A percentile compares a stretch with the other conserved stretches of the same genome.
Evolutionary conservation across 2,797 vertebrate genomes (phyloP).

Genomic region (Anniella stebbinsi): DNA sequence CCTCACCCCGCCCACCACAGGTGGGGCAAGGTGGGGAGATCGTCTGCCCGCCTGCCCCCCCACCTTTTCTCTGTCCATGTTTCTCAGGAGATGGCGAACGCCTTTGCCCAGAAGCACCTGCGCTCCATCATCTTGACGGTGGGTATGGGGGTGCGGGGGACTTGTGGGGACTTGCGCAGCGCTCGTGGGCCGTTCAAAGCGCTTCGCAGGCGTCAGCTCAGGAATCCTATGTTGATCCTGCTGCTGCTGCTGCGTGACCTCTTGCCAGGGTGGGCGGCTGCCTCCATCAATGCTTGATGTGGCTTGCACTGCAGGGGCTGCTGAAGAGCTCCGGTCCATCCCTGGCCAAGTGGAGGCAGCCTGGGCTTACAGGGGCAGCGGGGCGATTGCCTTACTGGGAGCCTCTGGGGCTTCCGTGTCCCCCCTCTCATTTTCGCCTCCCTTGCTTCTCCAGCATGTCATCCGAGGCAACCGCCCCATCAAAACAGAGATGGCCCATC

Average conservation of each 20-base stretch:
- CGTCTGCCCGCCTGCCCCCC: too few species aligned
- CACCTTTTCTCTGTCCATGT: conserved; percentile 19
- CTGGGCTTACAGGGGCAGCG: neutral
- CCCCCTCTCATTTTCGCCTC: neutral
- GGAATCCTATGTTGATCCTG: neutral
- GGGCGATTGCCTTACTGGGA: conserved; percentile 5
- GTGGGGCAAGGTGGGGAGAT: neutral
- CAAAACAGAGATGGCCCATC: conserved; percentile 99
- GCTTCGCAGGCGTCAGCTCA: neutral
- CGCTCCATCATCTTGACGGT: conserved; percentile 80
- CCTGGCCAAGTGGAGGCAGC: neutral
- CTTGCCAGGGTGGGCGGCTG: too few species aligned
- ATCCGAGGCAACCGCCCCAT: conserved; percentile 97
- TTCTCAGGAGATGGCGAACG: conserved; percentile 94
- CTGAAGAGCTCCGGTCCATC: too few species aligned
- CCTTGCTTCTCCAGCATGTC: conserved; percentile 85
- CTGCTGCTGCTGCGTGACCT: too few species aligned
- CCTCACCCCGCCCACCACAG: neutral
- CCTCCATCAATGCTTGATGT: accelerated
- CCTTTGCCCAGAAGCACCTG: conserved; percentile 97
- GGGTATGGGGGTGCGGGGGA: conserved; percentile 59
- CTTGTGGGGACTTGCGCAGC: too few species aligned
- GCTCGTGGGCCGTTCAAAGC: neutral
- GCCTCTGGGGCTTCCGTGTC: neutral
- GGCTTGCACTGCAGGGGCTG: neutral